phyloP scores from a whole-genome alignment of 2,888 invertebrate species.

The Dryobotodes eremita region DNA sequence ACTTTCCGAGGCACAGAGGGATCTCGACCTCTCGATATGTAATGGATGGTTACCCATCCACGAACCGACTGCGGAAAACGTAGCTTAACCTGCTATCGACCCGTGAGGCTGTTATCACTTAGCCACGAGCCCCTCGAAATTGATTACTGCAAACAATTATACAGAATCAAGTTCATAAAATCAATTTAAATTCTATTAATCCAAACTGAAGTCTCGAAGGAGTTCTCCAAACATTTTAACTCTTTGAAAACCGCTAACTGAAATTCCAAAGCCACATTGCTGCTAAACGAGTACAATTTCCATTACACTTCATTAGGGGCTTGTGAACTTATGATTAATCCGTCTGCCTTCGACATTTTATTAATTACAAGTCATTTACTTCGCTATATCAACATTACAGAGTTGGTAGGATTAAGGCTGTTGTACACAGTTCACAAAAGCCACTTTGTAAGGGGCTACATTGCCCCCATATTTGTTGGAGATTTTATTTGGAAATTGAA shows the following conservation, averaged over 20 bases:
- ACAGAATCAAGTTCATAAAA: conserved; percentile 10
- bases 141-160: conserved; percentile 9
- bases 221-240: conserved; percentile 21
- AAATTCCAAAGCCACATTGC: conserved; percentile 27
- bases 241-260: conserved; percentile 14
- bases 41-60: too few species aligned
- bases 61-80: not conserved
- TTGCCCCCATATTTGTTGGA: not conserved
- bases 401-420: conserved; percentile 18
- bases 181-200: conserved; percentile 20
- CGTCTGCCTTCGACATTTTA: conserved; percentile 67
- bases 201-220: conserved; percentile 8
- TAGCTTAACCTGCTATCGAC: not conserved
- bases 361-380: conserved; percentile 68
- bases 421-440: not conserved
- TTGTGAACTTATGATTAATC: conserved; percentile 53
- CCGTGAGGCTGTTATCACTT: not conserved
- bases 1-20: not conserved
- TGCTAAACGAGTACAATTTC: conserved; percentile 34
- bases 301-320: conserved; percentile 52
- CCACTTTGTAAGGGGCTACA: not conserved
- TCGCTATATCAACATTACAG: conserved; percentile 36
- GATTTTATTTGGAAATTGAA: not conserved
- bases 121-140: not conserved
- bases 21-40: not conserved